Evolutionary conservation across 2,888 invertebrate species (phyloP).

Genomic region (Nezara viridula): DNA sequence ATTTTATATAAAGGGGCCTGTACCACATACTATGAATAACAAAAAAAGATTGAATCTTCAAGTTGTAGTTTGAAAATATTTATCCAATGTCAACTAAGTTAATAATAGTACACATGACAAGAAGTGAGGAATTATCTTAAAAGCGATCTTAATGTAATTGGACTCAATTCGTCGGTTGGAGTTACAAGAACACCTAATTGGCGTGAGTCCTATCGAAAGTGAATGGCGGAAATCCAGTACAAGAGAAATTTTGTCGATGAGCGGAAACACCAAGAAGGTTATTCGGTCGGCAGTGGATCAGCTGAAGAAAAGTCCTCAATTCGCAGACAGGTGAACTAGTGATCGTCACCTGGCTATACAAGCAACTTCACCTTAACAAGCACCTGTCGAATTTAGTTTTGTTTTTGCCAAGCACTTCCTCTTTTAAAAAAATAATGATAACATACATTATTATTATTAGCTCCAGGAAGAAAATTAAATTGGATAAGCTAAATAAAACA

Average conservation of each 20-base stretch:
- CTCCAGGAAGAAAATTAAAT: not conserved
- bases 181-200: not conserved
- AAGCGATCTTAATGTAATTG: too few relatives aligned
- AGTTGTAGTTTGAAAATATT: too few relatives aligned
- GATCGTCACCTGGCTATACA: not conserved
- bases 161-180: too few relatives aligned
- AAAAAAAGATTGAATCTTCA: too few relatives aligned
- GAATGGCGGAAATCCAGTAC: too few relatives aligned
- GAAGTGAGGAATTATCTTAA: too few relatives aligned
- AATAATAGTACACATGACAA: too few relatives aligned
- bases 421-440: not conserved
- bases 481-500: too few relatives aligned
- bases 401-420: not conserved
- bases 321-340: slow-evolving; percentile 16
- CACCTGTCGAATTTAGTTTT: slow-evolving; percentile 11
- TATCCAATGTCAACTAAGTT: too few relatives aligned
- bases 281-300: not conserved
- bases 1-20: too few relatives aligned
- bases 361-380: not conserved
- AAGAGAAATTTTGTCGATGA: not conserved
- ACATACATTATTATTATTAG: not conserved
- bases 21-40: too few relatives aligned
- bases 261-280: not conserved
- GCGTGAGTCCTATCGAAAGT: not conserved
- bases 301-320: not conserved